These are phyloP conservation scores for Colletes gigas DNA, from an alignment of 1,140 invertebrate genomes.

Conservation along the genomic window DNA sequence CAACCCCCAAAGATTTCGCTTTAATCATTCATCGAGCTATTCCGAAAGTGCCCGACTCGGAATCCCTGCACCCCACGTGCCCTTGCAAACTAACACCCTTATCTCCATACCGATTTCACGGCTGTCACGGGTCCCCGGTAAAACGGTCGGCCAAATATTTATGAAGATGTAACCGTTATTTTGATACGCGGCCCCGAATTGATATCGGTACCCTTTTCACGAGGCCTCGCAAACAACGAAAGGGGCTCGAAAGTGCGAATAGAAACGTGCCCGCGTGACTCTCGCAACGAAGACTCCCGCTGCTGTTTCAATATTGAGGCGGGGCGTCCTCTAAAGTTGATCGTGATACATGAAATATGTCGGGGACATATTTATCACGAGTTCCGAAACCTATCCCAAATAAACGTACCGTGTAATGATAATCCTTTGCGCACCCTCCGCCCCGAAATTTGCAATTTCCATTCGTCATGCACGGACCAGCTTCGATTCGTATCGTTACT, in stretches of 20 bases:
- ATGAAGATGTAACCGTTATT: slow-evolving; percentile 81
- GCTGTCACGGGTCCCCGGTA: slow-evolving; percentile 64
- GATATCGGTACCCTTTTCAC: slow-evolving; percentile 64
- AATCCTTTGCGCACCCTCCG: slow-evolving; percentile 25
- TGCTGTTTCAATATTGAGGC: slow-evolving; percentile 75
- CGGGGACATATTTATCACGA: slow-evolving; percentile 37
- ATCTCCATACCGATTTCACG: slow-evolving; percentile 79
- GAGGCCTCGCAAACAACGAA: slow-evolving; percentile 30
- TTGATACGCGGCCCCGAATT: slow-evolving; percentile 78
- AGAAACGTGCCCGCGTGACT: slow-evolving; percentile 77
- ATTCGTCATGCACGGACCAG: not conserved
- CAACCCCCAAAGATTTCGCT: not conserved
- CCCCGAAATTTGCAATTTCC: not conserved
- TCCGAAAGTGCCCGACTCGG: slow-evolving; percentile 5
- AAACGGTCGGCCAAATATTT: slow-evolving; percentile 77
- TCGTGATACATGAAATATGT: slow-evolving; percentile 50
- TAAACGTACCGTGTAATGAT: slow-evolving; percentile 57
- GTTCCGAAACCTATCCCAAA: slow-evolving; percentile 50
- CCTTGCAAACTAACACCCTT: slow-evolving; percentile 31
- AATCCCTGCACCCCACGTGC: slow-evolving; percentile 30
- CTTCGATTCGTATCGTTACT: too few relatives aligned
- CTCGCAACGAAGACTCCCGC: slow-evolving; percentile 71
- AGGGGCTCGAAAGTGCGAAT: slow-evolving; percentile 74
- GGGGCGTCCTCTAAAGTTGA: slow-evolving; percentile 40
- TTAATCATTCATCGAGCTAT: slow-evolving; percentile 21